Conservation (phyloP, 2,797 vertebrate genomes). For the Tamandua tetradactyla region DNA sequence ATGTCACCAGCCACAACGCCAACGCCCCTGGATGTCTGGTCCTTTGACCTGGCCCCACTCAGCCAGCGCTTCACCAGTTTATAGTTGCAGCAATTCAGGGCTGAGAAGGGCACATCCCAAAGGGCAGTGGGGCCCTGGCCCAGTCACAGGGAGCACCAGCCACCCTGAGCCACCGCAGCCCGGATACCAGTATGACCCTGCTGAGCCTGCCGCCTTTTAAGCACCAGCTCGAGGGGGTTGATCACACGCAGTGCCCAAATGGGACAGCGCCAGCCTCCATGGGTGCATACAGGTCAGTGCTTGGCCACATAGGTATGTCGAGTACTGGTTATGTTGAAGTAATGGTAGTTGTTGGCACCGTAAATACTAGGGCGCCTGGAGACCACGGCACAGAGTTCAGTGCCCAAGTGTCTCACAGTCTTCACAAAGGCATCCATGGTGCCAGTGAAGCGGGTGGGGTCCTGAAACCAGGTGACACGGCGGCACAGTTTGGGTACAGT, state of each 20-base stretch:
- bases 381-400: conserved; percentile 95
- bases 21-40: conserved; percentile 90
- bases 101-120: conserved; percentile 97
- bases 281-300: conserved; percentile 88
- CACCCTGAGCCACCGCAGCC: conserved; percentile 90
- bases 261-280: conserved; percentile 92
- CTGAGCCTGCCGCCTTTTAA: conserved; percentile 96
- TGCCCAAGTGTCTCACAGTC: conserved; percentile 92
- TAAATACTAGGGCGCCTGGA: conserved; percentile 96
- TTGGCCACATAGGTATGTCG: conserved; percentile 86
- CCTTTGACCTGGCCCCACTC: conserved; percentile 80
- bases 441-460: conserved; percentile 92
- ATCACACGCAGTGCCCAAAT: conserved; percentile 94
- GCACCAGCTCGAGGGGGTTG: conserved; percentile 95
- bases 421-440: conserved; percentile 96
- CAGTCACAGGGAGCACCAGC: conserved; percentile 95
- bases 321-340: conserved; percentile 97
- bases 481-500: conserved; percentile 91
- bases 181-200: conserved; percentile 92
- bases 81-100: conserved; percentile 98
- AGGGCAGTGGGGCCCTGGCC: conserved; percentile 96
- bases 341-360: conserved; percentile 95
- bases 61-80: conserved; percentile 92
- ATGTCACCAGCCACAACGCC: conserved; percentile 93
- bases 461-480: conserved; percentile 93